Evolutionary conservation across 2,113 vertebrate genomes (phyloP).

Genomic region (Saccopteryx bilineata): DNA sequence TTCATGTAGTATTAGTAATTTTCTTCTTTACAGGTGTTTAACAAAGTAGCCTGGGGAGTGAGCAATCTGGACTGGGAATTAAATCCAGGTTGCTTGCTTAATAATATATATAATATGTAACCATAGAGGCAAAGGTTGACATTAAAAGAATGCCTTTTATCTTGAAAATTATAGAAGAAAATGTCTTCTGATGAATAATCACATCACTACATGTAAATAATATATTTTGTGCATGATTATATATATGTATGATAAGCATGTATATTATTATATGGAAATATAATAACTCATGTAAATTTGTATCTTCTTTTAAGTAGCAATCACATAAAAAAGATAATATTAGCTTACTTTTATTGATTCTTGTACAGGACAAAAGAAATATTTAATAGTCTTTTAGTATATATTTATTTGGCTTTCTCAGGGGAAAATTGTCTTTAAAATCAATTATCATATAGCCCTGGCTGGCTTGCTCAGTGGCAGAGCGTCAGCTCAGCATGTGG

Average conservation of each 20-base stretch:
- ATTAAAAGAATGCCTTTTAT: slow-evolving; percentile 62
- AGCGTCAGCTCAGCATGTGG: too few species aligned
- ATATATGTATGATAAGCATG: background rate
- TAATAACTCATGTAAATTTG: background rate
- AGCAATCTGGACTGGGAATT: slow-evolving; percentile 46
- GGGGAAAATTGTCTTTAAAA: background rate
- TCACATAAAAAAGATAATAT: slow-evolving; percentile 13
- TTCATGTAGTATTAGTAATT: slow-evolving; percentile 75
- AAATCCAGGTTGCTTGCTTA: slow-evolving; percentile 61
- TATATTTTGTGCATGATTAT: background rate
- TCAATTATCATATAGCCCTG: background rate
- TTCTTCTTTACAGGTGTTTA: slow-evolving; percentile 74
- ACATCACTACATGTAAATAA: background rate
- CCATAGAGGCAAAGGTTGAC: background rate
- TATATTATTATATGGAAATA: background rate
- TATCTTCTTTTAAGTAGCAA: background rate
- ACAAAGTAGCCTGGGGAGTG: slow-evolving; percentile 49
- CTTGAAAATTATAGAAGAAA: slow-evolving; percentile 56
- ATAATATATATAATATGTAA: slow-evolving; percentile 44
- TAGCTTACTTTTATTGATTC: background rate
- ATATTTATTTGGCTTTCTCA: background rate
- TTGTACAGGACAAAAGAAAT: background rate
- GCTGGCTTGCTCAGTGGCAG: too few species aligned
- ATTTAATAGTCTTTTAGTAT: background rate
- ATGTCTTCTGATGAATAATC: background rate